phyloP scores from a whole-genome alignment of 2,888 invertebrate genomes.

The Lasioglossum morio region DNA sequence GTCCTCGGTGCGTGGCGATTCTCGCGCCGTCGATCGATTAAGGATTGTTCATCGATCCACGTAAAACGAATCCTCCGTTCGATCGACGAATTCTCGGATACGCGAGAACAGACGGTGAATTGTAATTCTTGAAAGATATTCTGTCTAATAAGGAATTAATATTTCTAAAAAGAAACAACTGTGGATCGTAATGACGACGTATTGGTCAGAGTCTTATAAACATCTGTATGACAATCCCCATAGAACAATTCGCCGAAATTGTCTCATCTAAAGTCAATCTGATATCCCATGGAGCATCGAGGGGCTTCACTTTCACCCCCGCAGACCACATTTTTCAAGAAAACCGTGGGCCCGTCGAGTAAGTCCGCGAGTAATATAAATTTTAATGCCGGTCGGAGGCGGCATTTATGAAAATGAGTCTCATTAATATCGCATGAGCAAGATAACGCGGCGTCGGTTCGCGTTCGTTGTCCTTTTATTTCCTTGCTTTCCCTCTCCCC shows the following conservation, averaged over 20 bases:
- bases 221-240: too few relatives aligned
- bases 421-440: conserved; percentile 69
- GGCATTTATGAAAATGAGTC: conserved; percentile 68
- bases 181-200: too few relatives aligned
- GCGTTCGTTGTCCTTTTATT: conserved; percentile 8
- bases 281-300: neutral
- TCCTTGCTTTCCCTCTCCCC: neutral
- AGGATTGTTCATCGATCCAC: neutral
- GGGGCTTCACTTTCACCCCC: neutral
- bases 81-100: neutral
- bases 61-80: neutral
- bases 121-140: too few relatives aligned
- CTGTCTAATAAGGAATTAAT: too few relatives aligned
- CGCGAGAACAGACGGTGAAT: too few relatives aligned
- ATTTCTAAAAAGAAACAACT: too few relatives aligned
- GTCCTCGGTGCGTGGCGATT: conserved; percentile 12
- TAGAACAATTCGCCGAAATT: too few relatives aligned
- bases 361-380: conserved; percentile 51
- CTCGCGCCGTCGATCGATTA: conserved; percentile 31
- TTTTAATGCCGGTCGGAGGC: conserved; percentile 47
- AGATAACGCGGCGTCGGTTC: conserved; percentile 57
- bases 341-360: neutral
- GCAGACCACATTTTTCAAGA: neutral
- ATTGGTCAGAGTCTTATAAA: too few relatives aligned
- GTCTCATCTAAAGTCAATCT: too few relatives aligned